Evolutionary conservation across 2,797 vertebrate genomes (phyloP).

Genomic region (Carapus acus): DNA sequence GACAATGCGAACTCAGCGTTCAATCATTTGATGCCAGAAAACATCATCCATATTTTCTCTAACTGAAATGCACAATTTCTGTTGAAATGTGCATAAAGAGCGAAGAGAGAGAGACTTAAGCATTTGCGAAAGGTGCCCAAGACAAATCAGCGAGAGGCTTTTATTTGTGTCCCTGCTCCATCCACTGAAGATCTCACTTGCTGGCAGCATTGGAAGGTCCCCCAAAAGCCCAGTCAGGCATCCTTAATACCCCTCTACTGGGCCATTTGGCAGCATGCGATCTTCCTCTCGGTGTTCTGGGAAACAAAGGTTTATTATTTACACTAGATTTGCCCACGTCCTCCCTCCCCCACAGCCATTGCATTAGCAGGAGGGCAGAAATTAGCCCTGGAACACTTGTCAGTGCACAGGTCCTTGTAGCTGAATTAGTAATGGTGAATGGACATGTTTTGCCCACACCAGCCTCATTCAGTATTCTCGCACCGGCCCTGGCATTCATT

Average conservation of each 20-base stretch:
- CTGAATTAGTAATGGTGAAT: conserved; percentile 60
- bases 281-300: conserved; percentile 36
- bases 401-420: conserved; percentile 37
- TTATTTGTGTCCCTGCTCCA: conserved; percentile 28
- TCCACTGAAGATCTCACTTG: conserved; percentile 28
- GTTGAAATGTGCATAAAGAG: too few species aligned
- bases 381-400: conserved; percentile 38
- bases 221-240: conserved; percentile 47
- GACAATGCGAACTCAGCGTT: too few species aligned
- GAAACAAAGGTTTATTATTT: conserved; percentile 63
- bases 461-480: conserved; percentile 16
- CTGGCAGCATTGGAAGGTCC: conserved; percentile 35
- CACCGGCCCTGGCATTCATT: conserved; percentile 35
- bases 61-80: too few species aligned
- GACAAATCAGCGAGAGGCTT: too few species aligned
- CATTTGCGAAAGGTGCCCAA: too few species aligned
- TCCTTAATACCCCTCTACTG: conserved; percentile 45
- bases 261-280: conserved; percentile 26
- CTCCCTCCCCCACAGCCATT: conserved; percentile 41
- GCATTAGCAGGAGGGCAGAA: conserved; percentile 52
- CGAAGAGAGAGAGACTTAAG: too few species aligned
- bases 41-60: too few species aligned
- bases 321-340: conserved; percentile 58
- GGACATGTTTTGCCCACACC: conserved; percentile 33
- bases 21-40: too few species aligned